A percentile compares a stretch with the other conserved stretches of the same genome.
phyloP scores from a whole-genome alignment of 2,113 vertebrate species.

The Pomatorhinus ruficollis region DNA sequence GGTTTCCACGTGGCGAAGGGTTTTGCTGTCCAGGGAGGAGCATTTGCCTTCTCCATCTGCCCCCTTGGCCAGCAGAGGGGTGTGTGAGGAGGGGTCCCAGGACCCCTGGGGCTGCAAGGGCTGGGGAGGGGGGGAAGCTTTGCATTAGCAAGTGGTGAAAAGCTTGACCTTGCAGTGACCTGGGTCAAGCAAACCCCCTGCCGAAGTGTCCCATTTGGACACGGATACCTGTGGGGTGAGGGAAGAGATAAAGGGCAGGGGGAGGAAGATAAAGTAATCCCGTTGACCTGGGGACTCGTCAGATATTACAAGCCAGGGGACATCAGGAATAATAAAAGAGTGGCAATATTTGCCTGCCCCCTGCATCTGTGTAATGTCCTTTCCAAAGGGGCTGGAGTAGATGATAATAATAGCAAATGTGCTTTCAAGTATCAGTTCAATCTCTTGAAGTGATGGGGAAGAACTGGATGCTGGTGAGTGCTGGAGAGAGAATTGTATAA shows the following conservation, averaged over 20 bases:
- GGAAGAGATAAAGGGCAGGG: constrained; percentile 72
- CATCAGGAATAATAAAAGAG: constrained; percentile 6
- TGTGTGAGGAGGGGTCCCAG: rapidly evolving
- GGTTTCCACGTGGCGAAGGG: constrained; percentile 69
- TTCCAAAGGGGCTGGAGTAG: constrained; percentile 8
- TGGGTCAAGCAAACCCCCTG: constrained; percentile 82
- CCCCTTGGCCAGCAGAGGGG: background rate
- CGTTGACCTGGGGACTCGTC: constrained; percentile 49
- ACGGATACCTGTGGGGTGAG: constrained; percentile 88
- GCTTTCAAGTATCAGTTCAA: constrained; percentile 50
- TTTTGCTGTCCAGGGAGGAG: constrained; percentile 64
- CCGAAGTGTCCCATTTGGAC: constrained; percentile 82
- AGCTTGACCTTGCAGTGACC: constrained; percentile 90
- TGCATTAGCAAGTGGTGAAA: constrained; percentile 87
- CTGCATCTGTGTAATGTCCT: background rate
- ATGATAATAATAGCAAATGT: constrained; percentile 11
- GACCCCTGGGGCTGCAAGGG: background rate
- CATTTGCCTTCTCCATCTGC: constrained; percentile 76
- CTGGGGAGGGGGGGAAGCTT: constrained; percentile 68
- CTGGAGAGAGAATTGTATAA: constrained; percentile 78
- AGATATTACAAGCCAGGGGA: constrained; percentile 25
- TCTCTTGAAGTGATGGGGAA: constrained; percentile 28
- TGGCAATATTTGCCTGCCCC: constrained; percentile 2
- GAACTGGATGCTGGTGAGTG: background rate
- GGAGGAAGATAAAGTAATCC: constrained; percentile 69